A percentile compares a stretch with the other conserved stretches of the same genome.
These are phyloP conservation scores for Pogonomyrmex californicus DNA, from an alignment of 1,140 invertebrate genomes.

Conservation along the genomic window DNA sequence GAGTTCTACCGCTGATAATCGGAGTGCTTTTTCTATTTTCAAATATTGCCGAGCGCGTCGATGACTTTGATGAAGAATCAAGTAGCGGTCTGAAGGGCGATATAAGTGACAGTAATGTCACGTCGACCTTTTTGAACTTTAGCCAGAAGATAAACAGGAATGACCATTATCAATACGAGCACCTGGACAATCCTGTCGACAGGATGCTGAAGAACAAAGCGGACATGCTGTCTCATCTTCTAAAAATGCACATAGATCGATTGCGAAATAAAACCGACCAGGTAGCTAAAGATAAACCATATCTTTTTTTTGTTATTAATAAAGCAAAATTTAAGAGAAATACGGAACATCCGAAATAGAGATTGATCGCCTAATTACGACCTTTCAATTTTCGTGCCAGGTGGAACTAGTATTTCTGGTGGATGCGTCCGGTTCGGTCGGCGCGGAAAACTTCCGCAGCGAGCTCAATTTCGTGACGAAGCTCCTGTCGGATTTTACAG, in stretches of 20 bases:
- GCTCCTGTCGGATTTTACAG: conserved; percentile 90
- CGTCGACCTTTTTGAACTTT: conserved; percentile 39
- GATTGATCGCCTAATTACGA: conserved; percentile 3
- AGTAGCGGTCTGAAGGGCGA: background rate
- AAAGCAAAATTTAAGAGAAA: background rate
- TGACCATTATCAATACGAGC: conserved; percentile 44
- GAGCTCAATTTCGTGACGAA: conserved; percentile 92
- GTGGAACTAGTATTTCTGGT: conserved; percentile 91
- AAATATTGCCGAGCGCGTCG: background rate
- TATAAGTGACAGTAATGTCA: background rate
- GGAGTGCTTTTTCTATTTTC: conserved; percentile 6
- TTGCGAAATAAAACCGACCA: conserved; percentile 72
- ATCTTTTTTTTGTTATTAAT: background rate
- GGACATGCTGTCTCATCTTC: conserved; percentile 66
- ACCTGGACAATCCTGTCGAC: conserved; percentile 46
- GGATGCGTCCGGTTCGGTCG: conserved; percentile 91
- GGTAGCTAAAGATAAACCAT: conserved; percentile 48
- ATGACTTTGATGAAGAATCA: background rate
- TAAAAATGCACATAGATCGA: conserved; percentile 75
- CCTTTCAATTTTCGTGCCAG: conserved; percentile 66
- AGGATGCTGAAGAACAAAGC: conserved; percentile 68
- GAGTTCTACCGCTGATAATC: conserved; percentile 9
- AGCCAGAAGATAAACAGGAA: conserved; percentile 35
- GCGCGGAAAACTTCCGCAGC: conserved; percentile 89
- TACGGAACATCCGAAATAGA: background rate